Evolutionary conservation across 1,140 invertebrate genomes (phyloP).

Genomic region (Meloidogyne chitwoodi): DNA sequence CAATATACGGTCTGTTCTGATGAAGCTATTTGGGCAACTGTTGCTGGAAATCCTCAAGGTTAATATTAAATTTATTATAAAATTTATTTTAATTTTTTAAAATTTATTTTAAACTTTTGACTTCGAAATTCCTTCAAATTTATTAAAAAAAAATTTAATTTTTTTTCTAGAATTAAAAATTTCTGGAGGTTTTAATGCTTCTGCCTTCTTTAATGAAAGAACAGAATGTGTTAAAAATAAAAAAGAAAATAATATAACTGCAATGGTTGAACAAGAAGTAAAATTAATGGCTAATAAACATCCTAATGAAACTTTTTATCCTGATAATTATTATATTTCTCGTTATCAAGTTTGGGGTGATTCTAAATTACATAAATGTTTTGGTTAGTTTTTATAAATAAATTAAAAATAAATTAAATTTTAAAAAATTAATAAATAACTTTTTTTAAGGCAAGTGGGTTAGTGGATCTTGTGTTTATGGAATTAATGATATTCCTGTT

Average conservation of each 20-base stretch:
- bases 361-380: neutral
- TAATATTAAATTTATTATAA: no score
- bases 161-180: constrained; percentile 31
- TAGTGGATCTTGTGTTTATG: constrained; percentile 47
- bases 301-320: constrained; percentile 20
- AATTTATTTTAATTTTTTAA: no score
- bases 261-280: neutral
- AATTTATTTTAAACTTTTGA: no score
- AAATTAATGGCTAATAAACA: neutral
- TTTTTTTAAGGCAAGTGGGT: neutral
- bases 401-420: no score
- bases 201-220: constrained; percentile 24
- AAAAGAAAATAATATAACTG: neutral
- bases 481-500: constrained; percentile 41
- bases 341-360: constrained; percentile 38
- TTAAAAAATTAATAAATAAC: no score
- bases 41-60: constrained; percentile 42
- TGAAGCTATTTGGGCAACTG: constrained; percentile 45
- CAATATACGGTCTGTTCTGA: constrained; percentile 36
- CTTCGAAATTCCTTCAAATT: no score
- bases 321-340: constrained; percentile 34
- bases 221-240: neutral
- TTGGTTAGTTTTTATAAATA: neutral
- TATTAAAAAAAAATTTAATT: neutral
- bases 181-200: constrained; percentile 40